These are phyloP conservation scores for Otocyon megalotis DNA, from an alignment of 2,113 vertebrate genomes.

Conservation along the genomic window DNA sequence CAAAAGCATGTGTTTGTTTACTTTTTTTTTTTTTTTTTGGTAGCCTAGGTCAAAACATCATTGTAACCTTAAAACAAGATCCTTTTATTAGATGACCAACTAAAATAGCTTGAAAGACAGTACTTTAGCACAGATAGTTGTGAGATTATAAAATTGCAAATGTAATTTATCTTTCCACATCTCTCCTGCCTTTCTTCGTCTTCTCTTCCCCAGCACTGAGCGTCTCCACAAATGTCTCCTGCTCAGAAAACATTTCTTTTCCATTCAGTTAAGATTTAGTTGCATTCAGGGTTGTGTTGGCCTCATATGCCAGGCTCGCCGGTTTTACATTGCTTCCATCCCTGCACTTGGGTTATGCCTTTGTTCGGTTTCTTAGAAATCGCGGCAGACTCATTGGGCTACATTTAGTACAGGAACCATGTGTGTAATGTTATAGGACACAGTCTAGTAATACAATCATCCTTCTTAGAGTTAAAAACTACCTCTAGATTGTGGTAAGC, in stretches of 20 bases:
- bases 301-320: slow-evolving; percentile 64
- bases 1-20: slow-evolving; percentile 79
- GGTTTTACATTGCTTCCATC: slow-evolving; percentile 24
- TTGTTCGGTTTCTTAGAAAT: slow-evolving; percentile 63
- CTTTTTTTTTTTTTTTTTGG: slow-evolving; percentile 52
- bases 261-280: slow-evolving; percentile 76
- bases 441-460: slow-evolving; percentile 71
- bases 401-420: not conserved
- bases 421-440: slow-evolving; percentile 55
- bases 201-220: slow-evolving; percentile 70
- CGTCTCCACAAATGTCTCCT: slow-evolving; percentile 69
- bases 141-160: slow-evolving; percentile 83
- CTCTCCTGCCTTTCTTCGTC: slow-evolving; percentile 65
- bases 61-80: slow-evolving; percentile 84
- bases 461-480: slow-evolving; percentile 82
- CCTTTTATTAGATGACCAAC: slow-evolving; percentile 86
- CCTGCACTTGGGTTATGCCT: not conserved
- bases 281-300: slow-evolving; percentile 50
- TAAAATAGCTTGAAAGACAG: slow-evolving; percentile 84
- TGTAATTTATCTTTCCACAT: slow-evolving; percentile 80
- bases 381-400: not conserved
- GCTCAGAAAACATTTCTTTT: not conserved
- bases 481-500: slow-evolving; percentile 78
- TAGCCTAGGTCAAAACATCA: slow-evolving; percentile 83
- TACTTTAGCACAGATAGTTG: slow-evolving; percentile 84